These are phyloP conservation scores for Enteromius viviparus DNA, from an alignment of 2,797 vertebrate genomes.

Conservation along the genomic window DNA sequence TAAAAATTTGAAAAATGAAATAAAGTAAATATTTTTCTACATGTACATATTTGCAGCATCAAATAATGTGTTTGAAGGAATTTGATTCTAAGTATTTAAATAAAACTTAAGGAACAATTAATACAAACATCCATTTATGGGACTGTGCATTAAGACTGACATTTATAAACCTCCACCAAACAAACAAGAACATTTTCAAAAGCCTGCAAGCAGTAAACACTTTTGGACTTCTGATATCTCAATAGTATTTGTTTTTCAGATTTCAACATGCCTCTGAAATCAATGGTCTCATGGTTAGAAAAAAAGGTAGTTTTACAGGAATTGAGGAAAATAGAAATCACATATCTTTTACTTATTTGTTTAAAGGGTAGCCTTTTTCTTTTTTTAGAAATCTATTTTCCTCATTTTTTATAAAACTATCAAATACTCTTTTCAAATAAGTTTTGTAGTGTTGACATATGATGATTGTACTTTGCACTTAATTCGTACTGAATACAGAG, in stretches of 20 bases:
- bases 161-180: background rate
- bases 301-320: background rate
- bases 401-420: background rate
- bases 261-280: conserved; percentile 6
- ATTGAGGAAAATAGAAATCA: background rate
- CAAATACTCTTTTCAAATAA: background rate
- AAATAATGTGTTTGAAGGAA: background rate
- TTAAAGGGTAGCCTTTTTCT: background rate
- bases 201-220: background rate
- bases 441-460: background rate
- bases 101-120: background rate
- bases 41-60: background rate
- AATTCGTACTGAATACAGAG: background rate
- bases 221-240: conserved; percentile 29
- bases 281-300: background rate
- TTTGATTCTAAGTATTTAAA: background rate
- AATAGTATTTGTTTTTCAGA: conserved; percentile 23
- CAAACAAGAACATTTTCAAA: background rate
- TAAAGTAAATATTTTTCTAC: background rate
- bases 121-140: background rate
- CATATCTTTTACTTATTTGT: background rate
- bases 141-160: conserved; percentile 14
- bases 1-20: background rate
- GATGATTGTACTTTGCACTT: background rate
- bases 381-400: background rate